phyloP scores from a whole-genome alignment of 2,888 invertebrate species.

The Diachrysia chrysitis region DNA sequence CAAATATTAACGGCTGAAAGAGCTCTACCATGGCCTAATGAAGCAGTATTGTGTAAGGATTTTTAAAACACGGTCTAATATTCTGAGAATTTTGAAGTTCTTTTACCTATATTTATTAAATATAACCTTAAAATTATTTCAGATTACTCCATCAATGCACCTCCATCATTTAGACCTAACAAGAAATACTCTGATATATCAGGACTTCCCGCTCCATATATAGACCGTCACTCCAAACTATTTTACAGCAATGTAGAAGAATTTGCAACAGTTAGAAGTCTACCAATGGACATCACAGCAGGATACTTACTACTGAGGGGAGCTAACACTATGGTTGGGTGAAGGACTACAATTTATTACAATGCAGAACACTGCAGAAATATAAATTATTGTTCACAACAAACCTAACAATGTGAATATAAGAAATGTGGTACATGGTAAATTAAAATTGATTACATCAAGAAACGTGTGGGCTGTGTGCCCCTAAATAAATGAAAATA shows the following conservation, averaged over 20 bases:
- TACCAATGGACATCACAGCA: constrained; percentile 97
- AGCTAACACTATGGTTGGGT: constrained; percentile 93
- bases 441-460: too few species aligned
- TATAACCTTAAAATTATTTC: constrained; percentile 55
- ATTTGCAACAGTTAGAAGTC: constrained; percentile 94
- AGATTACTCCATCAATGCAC: constrained; percentile 97
- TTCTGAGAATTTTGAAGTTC: not conserved
- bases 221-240: constrained; percentile 97
- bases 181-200: constrained; percentile 98
- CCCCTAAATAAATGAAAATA: too few species aligned
- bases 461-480: too few species aligned
- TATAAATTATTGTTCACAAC: not conserved
- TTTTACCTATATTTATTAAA: not conserved
- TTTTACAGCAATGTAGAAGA: constrained; percentile 96
- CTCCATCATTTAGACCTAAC: constrained; percentile 96
- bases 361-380: too few species aligned
- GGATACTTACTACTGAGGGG: constrained; percentile 96
- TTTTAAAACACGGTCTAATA: not conserved
- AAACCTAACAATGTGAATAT: not conserved
- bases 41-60: constrained; percentile 92
- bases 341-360: constrained; percentile 27
- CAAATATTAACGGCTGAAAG: constrained; percentile 96
- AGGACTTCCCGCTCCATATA: constrained; percentile 95
- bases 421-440: not conserved
- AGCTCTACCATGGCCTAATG: constrained; percentile 93